Conservation (phyloP, 2,888 invertebrate genomes). For the Drosophila leonis region DNA sequence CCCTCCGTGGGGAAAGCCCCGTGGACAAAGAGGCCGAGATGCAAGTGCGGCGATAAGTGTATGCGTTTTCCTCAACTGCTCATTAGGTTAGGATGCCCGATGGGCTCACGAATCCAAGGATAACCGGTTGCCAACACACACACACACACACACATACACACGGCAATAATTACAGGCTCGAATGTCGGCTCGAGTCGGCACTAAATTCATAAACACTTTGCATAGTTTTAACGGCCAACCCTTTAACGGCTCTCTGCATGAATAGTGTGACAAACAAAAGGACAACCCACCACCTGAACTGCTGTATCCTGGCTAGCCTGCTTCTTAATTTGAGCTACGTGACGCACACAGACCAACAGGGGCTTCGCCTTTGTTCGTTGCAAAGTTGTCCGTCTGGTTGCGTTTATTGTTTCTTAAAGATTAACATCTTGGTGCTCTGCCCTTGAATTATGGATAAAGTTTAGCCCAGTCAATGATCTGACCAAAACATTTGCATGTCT, state of each 20-base stretch:
- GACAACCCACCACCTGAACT: conserved; percentile 50
- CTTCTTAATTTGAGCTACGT: conserved; percentile 71
- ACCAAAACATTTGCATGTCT: conserved; percentile 26
- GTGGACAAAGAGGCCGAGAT: conserved; percentile 52
- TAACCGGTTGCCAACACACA: conserved; percentile 48
- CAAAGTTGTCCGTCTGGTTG: conserved; percentile 45
- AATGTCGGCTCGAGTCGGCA: conserved; percentile 38
- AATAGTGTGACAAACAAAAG: conserved; percentile 73
- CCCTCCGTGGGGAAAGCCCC: conserved; percentile 24
- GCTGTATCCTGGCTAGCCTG: conserved; percentile 25
- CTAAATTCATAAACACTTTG: conserved; percentile 82
- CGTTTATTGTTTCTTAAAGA: conserved; percentile 72
- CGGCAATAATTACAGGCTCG: conserved; percentile 66
- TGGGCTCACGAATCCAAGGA: conserved; percentile 32
- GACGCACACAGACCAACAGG: conserved; percentile 27
- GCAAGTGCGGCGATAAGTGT: conserved; percentile 74
- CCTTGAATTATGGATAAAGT: conserved; percentile 65
- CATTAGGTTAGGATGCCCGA: conserved; percentile 70
- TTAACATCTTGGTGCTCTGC: conserved; percentile 61
- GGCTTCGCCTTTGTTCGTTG: conserved; percentile 54
- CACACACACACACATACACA: conserved; percentile 59
- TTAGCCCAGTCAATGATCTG: conserved; percentile 36
- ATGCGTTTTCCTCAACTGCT: conserved; percentile 81
- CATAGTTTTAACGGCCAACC: conserved; percentile 68
- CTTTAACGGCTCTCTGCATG: conserved; percentile 27